Evolutionary conservation across 2,113 vertebrate genomes (phyloP), one percentile per base, ranked within the genome.

Genomic region (Mormyrus lacerda): DNA sequence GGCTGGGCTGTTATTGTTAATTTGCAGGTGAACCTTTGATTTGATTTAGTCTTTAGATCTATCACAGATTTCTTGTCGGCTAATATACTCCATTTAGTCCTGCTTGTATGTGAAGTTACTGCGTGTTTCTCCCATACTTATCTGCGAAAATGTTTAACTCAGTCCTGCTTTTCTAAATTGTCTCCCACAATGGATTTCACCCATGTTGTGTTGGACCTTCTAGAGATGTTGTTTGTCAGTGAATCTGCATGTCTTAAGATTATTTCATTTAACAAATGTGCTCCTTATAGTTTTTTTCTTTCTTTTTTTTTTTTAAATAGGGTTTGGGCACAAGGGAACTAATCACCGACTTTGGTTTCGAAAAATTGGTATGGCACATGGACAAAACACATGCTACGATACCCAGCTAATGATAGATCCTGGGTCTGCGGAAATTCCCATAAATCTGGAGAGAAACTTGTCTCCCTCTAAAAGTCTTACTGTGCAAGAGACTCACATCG

Each of bases 321-420:
- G 94, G 90, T 88, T 91, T 92, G 50, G 89, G 58, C 87, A 44
- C 50, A 39, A 35, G 85, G 5, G 91, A 89, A 53, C 88, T 83
- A 58, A 87, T 89, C 15, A n/a, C 45, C 73, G 15, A 9, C 21
- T 58, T 87, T 87, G 47, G n/a, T 48, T 84, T n/a, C 24, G 58
- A 47, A 21, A 53, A 76, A 45, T 89, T 65, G 94, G 84, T 88
- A 95, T 96, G 95, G 92, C 94, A 91, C 91, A 95, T 91, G 93
- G 91, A 15, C 95, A 93, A 93, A 91, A 95, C 92, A 90, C 93
- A 55, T 94, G 92, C 79, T 92, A 92, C 65, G 91, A 91, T 88
- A 87, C 94, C 44, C 61, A 91, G 31, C 88, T 86, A 84, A 53
- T 92, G 87, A 91, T 93, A 4, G 91, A 94, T 90, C 44, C 92